These are phyloP conservation scores for Epizoanthus ramosus DNA, from an alignment of 92 coral and sea anemone genomes.

Conservation along the genomic window DNA sequence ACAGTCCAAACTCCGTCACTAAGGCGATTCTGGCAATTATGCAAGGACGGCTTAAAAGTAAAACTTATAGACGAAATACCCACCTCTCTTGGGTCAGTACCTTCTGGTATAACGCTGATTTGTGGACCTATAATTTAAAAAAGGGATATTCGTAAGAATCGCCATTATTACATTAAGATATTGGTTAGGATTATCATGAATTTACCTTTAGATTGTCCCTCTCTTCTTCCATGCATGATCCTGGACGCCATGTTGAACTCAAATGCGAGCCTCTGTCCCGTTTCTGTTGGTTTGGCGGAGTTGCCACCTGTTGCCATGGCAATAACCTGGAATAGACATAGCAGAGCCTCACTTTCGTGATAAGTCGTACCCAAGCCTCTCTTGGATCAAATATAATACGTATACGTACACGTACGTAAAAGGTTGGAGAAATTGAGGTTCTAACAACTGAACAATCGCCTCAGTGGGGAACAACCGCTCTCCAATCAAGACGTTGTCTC, in stretches of 20 bases:
- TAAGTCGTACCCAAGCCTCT: not conserved
- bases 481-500: too few relatives aligned
- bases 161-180: not conserved
- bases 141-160: not conserved
- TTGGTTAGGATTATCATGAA: conserved; percentile 3
- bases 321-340: conserved; percentile 23
- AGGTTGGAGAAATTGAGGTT: too few relatives aligned
- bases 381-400: not conserved
- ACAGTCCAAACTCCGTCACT: not conserved
- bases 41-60: not conserved
- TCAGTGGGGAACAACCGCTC: too few relatives aligned
- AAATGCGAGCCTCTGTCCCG: conserved; percentile 1
- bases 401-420: too few relatives aligned
- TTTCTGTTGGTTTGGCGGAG: conserved; percentile 22
- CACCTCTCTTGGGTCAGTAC: conserved; percentile 91
- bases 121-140: conserved; percentile 52
- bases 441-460: too few relatives aligned
- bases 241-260: conserved; percentile 84
- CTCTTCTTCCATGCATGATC: conserved; percentile 93
- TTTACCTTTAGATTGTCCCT: conserved; percentile 91
- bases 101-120: conserved; percentile 82
- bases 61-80: conserved; percentile 15
- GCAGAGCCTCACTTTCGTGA: conserved; percentile 9
- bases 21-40: not conserved
- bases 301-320: conserved; percentile 55